Evolutionary conservation across 2,797 vertebrate species (phyloP), one percentile per base, ranked within the genome.

Genomic region (Synaphobranchus kaupii): DNA sequence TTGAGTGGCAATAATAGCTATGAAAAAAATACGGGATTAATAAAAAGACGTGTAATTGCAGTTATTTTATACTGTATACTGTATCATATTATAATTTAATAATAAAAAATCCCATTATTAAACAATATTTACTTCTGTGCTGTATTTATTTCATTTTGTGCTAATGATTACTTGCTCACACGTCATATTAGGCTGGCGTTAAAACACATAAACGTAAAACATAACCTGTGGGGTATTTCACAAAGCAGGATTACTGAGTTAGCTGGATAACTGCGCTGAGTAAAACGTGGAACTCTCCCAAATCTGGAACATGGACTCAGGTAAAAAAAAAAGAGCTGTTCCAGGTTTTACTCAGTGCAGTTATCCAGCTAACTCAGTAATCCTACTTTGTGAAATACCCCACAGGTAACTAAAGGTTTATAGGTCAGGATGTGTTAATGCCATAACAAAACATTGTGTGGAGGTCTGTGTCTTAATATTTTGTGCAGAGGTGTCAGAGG

Each of bases 81-180:
- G 56, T 86, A 78, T 28, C 22, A 85, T 85, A 84, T 71, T 52
- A 84, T 84, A 71, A 86, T 87, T 87, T 83, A 87, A 85, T 88
- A 85, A 88, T 63, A 66, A 88, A 60, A 80, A 85, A 78, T 85
- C 17, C 48, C 58, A 54, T 81, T 82, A 47, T 85, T 85, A 15
- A 71, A 17, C 44, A 85, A 73, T 81, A 68, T 56, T 83, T 83
- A 31, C 22, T 58, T 25, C 34, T 39, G 39, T 39, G 9, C 8
- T 84, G 20, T 86, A 15, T 86, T 10, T 39, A n/a, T 80, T 84
- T 56, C 6, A 48, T 78, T 54, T 12, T 47, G 31, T 86, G n/a
- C 58, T 48, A 60, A 22, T 52, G 78, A 48, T 68, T 68, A 25
- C 54, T 8, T 60, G 10, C 28, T 48, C 6, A 71, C 22, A 50